Conservation (phyloP, 2,797 vertebrate species). For the Leptatherina wallacei region DNA sequence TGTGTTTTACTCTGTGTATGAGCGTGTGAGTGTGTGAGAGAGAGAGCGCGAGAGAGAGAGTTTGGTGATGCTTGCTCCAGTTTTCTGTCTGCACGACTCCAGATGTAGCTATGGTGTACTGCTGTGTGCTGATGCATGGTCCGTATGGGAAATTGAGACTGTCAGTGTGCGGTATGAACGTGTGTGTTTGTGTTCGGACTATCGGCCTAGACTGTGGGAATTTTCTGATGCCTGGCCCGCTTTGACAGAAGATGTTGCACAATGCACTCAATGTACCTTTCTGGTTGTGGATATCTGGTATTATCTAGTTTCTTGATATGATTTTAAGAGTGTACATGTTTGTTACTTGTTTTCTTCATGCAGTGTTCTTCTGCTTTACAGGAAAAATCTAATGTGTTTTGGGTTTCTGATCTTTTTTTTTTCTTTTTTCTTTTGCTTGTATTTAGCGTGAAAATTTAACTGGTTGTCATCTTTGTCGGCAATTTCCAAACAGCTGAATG, state of each 20-base stretch:
- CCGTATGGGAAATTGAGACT: constrained; percentile 51
- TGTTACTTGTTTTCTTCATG: constrained; percentile 59
- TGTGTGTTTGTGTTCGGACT: constrained; percentile 40
- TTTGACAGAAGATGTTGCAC: constrained; percentile 80
- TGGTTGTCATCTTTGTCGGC: constrained; percentile 75
- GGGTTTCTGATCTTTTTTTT: constrained; percentile 57
- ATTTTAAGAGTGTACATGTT: constrained; percentile 67
- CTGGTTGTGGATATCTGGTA: constrained; percentile 70
- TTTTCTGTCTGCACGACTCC: constrained; percentile 89
- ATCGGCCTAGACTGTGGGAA: constrained; percentile 49
- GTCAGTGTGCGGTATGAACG: constrained; percentile 27
- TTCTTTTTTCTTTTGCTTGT: constrained; percentile 70
- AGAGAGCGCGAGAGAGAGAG: not conserved
- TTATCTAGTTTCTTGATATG: constrained; percentile 66
- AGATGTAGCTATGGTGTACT: constrained; percentile 82
- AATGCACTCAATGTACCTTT: constrained; percentile 79
- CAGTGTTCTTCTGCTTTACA: constrained; percentile 61
- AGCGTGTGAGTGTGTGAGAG: constrained; percentile 4
- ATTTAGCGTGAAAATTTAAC: constrained; percentile 62
- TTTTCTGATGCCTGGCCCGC: constrained; percentile 68
- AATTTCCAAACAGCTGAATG: constrained; percentile 74
- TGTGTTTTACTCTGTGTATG: constrained; percentile 35
- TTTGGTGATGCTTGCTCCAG: constrained; percentile 66
- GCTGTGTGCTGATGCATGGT: constrained; percentile 89
- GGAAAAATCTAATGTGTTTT: constrained; percentile 56